Evolutionary conservation across 2,113 vertebrate species (phyloP), one percentile per base, ranked within the genome.

Genomic region (Cnemophilus loriae): DNA sequence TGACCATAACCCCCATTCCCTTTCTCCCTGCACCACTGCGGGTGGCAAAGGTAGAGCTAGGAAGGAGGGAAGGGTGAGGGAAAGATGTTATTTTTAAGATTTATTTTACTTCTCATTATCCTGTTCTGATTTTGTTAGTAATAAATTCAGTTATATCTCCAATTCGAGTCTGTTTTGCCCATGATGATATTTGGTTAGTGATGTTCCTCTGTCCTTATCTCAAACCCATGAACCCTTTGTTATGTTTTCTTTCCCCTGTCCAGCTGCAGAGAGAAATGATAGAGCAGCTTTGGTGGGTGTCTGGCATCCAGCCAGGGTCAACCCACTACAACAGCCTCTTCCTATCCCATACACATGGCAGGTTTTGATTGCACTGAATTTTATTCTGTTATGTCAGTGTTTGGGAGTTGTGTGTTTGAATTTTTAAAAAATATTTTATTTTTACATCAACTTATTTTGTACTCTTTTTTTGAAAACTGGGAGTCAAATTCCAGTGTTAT

Each of bases 1-100:
- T 49, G n/a, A 41, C 35, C 17, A 23, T 33, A 16, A 44, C 6
- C 7, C 6, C 12, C 14, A 19, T 52, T 60, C 27, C 7, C 7
- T 33, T 33, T 60, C 18, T 77, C 27, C 32, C 37, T 77, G 53
- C 21, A 32, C 32, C 32, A 18, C 44, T 37, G 13, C 0, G 0
- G 27, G 18, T 26, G 11, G 6, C 9, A 60, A 59, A 60, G 33
- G 14, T 37, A 44, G 17, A 23, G 27, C 33, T 32, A 37, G 32
- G 17, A 86, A 59, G 17, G 37, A 42, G 14, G 6, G 21, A 68
- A 17, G 6, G 3, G 6, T 50, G 7, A 17, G 13, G 5, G 6
- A 44, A 86, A 39, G 7, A 6, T 13, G 14, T 32, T 26, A 12
- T n/a, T 68, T 57, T 57, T 2, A 37, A 52, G 37, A 13, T 44